Evolutionary conservation across 2,888 invertebrate species (phyloP).

Genomic region (Bombylius discolor): DNA sequence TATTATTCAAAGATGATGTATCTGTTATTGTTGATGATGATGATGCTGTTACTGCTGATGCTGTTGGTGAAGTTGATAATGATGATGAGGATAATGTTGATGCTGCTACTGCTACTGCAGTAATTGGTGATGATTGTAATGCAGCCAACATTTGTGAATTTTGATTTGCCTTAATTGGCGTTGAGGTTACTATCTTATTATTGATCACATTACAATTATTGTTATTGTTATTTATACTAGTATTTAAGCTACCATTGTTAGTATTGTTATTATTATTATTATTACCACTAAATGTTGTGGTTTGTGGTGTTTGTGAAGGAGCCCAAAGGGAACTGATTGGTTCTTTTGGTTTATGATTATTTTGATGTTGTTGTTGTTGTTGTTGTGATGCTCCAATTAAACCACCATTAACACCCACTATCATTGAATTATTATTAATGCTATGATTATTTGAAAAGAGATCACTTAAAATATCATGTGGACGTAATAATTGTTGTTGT

Average conservation of each 20-base stretch:
- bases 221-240: slow-evolving; percentile 6
- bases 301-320: background rate
- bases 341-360: slow-evolving; percentile 4
- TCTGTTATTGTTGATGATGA: background rate
- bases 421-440: background rate
- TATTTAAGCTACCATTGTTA: slow-evolving; percentile 29
- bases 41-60: slow-evolving; percentile 12
- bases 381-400: background rate
- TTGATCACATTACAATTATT: slow-evolving; percentile 10
- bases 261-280: slow-evolving; percentile 18
- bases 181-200: slow-evolving; percentile 2
- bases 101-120: slow-evolving; percentile 1
- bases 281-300: slow-evolving; percentile 13
- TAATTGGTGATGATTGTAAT: background rate
- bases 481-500: slow-evolving; percentile 16
- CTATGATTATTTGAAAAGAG: slow-evolving; percentile 19
- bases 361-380: slow-evolving; percentile 5
- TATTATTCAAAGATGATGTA: background rate
- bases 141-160: background rate
- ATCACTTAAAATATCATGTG: slow-evolving; percentile 27
- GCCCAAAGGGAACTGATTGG: slow-evolving; percentile 10
- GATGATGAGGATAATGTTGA: slow-evolving; percentile 1
- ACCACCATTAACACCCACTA: slow-evolving; percentile 6
- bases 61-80: slow-evolving; percentile 4
- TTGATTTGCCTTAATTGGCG: slow-evolving; percentile 3